Evolutionary conservation across 2,797 vertebrate genomes (phyloP).

Genomic region (Tragelaphus eurycerus): DNA sequence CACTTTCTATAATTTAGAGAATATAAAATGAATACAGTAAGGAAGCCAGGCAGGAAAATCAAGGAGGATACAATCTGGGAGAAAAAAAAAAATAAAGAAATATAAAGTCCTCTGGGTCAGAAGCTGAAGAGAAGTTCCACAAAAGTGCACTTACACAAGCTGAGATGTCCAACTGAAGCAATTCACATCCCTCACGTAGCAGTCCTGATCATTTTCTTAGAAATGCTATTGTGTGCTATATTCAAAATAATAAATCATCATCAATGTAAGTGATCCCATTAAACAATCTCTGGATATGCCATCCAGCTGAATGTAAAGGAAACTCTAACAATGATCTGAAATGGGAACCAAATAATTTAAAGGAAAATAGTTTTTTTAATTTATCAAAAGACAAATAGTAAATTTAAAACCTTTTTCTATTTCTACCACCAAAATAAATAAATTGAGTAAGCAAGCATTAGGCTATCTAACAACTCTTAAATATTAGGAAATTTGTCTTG

Average conservation of each 20-base stretch:
- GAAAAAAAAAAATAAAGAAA: not conserved
- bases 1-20: conserved; percentile 19
- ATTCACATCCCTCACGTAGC: not conserved
- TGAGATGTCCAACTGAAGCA: not conserved
- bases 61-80: not conserved
- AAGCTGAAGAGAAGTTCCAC: not conserved
- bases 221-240: conserved; percentile 20
- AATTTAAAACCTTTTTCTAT: conserved; percentile 23
- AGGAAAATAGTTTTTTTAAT: conserved; percentile 13
- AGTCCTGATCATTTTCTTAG: conserved; percentile 35
- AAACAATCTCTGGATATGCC: conserved; percentile 40
- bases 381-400: conserved; percentile 40
- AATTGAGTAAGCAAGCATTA: not conserved
- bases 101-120: not conserved
- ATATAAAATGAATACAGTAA: not conserved
- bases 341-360: conserved; percentile 47
- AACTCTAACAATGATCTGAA: conserved; percentile 49
- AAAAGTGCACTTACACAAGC: not conserved
- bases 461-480: not conserved
- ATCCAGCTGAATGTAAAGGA: conserved; percentile 48
- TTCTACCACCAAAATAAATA: conserved; percentile 40
- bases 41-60: conserved; percentile 15
- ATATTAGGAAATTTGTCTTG: not conserved
- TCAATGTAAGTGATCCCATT: conserved; percentile 47
- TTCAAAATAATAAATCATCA: conserved; percentile 57